Conservation (phyloP, 1,140 invertebrate genomes). For the Palaemon carinicauda region DNA sequence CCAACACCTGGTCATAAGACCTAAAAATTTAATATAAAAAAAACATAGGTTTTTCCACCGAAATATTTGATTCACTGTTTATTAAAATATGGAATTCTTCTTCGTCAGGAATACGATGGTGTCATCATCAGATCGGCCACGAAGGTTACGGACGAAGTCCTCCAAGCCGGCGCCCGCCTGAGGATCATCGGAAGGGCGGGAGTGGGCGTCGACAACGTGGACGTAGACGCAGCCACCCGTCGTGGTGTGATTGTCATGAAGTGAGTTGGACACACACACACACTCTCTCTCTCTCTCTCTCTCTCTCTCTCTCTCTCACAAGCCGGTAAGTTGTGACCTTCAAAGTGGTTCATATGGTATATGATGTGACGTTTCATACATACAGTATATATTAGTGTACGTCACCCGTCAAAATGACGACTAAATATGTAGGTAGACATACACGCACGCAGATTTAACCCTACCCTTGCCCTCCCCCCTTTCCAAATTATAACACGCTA, state of each 20-base stretch:
- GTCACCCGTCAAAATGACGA: too few relatives aligned
- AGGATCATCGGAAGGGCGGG: slow-evolving; percentile 93
- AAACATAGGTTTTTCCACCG: neutral
- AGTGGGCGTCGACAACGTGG: slow-evolving; percentile 97
- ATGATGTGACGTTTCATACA: too few relatives aligned
- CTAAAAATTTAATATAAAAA: neutral
- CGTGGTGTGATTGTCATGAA: slow-evolving; percentile 93
- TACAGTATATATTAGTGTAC: too few relatives aligned
- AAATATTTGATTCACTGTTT: neutral
- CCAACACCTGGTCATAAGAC: neutral
- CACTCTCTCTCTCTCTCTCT: too few relatives aligned
- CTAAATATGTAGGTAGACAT: too few relatives aligned
- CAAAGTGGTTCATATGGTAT: too few relatives aligned
- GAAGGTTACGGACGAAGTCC: slow-evolving; percentile 91
- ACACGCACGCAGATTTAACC: too few relatives aligned
- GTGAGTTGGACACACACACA: too few relatives aligned
- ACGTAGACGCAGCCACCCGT: slow-evolving; percentile 83
- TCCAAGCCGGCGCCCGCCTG: slow-evolving; percentile 78
- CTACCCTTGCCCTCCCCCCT: too few relatives aligned
- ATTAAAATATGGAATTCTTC: slow-evolving; percentile 58
- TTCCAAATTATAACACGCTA: too few relatives aligned
- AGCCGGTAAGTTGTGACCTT: too few relatives aligned
- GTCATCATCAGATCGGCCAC: slow-evolving; percentile 95
- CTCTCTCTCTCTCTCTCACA: too few relatives aligned
- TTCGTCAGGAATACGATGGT: slow-evolving; percentile 83